phyloP scores from a whole-genome alignment of 2,113 vertebrate genomes.

The Tautogolabrus adspersus region DNA sequence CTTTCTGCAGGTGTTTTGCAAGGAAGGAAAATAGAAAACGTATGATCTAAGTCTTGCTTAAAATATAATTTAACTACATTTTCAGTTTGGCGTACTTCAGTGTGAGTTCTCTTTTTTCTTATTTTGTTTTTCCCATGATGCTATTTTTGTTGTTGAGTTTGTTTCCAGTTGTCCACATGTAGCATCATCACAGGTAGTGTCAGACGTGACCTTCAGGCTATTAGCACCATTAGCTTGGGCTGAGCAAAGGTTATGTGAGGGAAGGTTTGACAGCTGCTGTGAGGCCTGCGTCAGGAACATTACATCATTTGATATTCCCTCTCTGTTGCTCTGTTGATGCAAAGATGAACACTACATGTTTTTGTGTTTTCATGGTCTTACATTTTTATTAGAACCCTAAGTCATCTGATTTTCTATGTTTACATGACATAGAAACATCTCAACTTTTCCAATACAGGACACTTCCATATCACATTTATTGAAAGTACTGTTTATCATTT shows the following conservation, averaged over 20 bases:
- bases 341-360: no score
- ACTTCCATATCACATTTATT: no score
- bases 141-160: constrained; percentile 11
- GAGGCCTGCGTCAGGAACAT: constrained; percentile 29
- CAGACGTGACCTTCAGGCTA: constrained; percentile 60
- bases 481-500: no score
- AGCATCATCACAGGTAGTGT: constrained; percentile 40
- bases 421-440: no score
- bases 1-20: constrained; percentile 44
- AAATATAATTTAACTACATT: not conserved
- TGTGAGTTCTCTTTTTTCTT: not conserved
- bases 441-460: no score
- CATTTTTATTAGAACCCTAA: no score
- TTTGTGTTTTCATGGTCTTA: no score
- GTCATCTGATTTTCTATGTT: no score
- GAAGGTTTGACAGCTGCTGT: constrained; percentile 24
- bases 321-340: not conserved
- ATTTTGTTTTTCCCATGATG: not conserved
- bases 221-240: constrained; percentile 38
- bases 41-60: constrained; percentile 15
- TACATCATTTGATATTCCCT: constrained; percentile 15
- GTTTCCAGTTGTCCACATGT: constrained; percentile 9
- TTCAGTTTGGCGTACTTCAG: not conserved
- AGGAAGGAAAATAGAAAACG: constrained; percentile 27
- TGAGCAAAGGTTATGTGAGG: constrained; percentile 6